These are phyloP conservation scores for Drosophila suboccidentalis DNA, from an alignment of 2,888 invertebrate genomes.

Conservation along the genomic window DNA sequence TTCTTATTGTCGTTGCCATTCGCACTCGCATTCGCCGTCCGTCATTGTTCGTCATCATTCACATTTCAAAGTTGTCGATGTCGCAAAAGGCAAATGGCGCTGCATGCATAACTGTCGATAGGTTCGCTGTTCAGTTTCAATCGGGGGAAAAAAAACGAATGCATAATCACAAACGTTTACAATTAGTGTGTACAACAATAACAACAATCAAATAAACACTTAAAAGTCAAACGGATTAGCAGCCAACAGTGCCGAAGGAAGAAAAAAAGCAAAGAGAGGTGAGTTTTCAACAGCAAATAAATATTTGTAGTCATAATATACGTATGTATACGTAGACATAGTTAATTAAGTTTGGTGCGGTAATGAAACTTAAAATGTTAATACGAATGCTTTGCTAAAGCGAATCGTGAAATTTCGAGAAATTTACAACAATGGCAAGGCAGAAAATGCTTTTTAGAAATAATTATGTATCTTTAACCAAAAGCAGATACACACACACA, in stretches of 20 bases:
- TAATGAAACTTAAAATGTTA: slow-evolving; percentile 45
- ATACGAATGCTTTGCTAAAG: slow-evolving; percentile 35
- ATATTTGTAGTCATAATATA: slow-evolving; percentile 10
- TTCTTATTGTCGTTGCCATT: slow-evolving; percentile 30
- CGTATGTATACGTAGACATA: not conserved
- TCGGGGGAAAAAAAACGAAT: slow-evolving; percentile 33
- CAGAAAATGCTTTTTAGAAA: slow-evolving; percentile 85
- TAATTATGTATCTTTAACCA: slow-evolving; percentile 83
- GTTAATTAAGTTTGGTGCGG: slow-evolving; percentile 49
- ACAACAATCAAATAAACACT: slow-evolving; percentile 29
- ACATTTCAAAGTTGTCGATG: slow-evolving; percentile 63
- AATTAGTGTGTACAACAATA: slow-evolving; percentile 12
- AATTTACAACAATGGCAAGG: slow-evolving; percentile 84
- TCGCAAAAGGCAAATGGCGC: slow-evolving; percentile 69
- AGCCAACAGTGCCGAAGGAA: slow-evolving; percentile 19
- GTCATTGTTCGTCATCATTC: slow-evolving; percentile 73
- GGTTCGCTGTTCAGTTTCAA: slow-evolving; percentile 43
- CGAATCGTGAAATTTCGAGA: slow-evolving; percentile 79
- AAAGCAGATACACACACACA: slow-evolving; percentile 68
- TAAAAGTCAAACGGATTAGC: slow-evolving; percentile 54
- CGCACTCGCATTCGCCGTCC: slow-evolving; percentile 64
- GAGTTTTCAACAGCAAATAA: slow-evolving; percentile 37
- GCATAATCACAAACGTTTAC: slow-evolving; percentile 42
- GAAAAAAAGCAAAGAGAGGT: slow-evolving; percentile 27
- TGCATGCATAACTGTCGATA: slow-evolving; percentile 73